Base-by-base conservation (phyloP, 2,797 vertebrate genomes). In the Sebastes matsubarae region DNA sequence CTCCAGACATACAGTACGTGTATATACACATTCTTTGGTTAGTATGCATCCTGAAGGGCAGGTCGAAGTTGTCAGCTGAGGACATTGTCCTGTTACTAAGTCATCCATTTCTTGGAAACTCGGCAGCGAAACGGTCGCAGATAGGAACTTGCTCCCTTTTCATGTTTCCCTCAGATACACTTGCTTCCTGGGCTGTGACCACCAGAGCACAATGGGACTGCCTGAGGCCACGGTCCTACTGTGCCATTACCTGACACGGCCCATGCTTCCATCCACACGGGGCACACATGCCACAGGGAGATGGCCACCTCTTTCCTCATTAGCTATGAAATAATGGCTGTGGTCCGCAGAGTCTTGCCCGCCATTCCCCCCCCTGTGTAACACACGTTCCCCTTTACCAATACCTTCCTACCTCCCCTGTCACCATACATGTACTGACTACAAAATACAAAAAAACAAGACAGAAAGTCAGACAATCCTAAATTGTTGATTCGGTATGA, bases 271-370 rank as follows among this genome's bases (percentile, higher is more conserved):
- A 79, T 86, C 82, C 86, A 83, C 83, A 80, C 8, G 71, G 84
- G 84, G 75, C 65, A 88, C 84, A 82, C 63, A 68, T 77, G 85
- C 89, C 88, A 90, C 75, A 36, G 90, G 86, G 90, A 91, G 72
- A 77, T 36, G 63, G 73, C 75, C 72, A 75, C 79, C 72, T 80
- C 81, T 68, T 79, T 84, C 77, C 76, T 92, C 85, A 91, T 90
- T 92, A 91, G 84, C 83, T 75, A 25, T 81, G 80, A 90, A 89
- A 77, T 89, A 93, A 92, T 92, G 84, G 81, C 81, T 81, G 29
- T 64, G 52, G 82, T 92, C 90, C 87, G 75, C 76, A 77, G 92
- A 89, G 92, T 69, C 42, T 73, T 81, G 72, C 58, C 18, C 74
- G 75, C 69, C 29, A 76, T 38, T 75, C 68, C 74, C 59, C 38